Evolutionary conservation across 2,113 vertebrate species (phyloP).

Genomic region (Eleginops maclovinus): DNA sequence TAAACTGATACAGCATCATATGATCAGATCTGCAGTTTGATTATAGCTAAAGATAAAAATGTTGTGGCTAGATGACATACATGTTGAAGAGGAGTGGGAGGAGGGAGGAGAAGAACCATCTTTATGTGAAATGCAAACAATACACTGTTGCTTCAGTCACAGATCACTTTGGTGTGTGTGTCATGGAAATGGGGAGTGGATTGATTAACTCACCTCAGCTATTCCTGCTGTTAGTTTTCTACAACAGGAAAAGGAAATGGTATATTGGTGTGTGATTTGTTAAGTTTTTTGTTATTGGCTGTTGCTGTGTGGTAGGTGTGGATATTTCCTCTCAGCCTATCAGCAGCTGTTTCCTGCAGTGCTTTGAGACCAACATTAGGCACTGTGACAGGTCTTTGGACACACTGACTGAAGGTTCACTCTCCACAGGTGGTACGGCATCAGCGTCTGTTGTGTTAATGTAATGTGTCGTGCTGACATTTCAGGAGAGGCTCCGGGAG

Average conservation of each 20-base stretch:
- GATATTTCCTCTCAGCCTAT: not conserved
- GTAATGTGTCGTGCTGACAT: conserved; percentile 38
- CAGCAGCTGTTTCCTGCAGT: conserved; percentile 14
- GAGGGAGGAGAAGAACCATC: not conserved
- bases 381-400: conserved; percentile 14
- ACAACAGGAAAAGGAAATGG: too few species aligned
- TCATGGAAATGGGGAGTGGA: not conserved
- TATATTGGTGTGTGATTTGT: too few species aligned
- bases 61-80: not conserved
- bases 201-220: not conserved
- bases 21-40: conserved; percentile 19
- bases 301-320: not conserved
- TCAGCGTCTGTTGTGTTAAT: conserved; percentile 41
- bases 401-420: not conserved
- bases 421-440: conserved; percentile 14
- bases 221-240: not conserved
- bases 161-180: not conserved
- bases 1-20: conserved; percentile 34
- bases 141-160: not conserved
- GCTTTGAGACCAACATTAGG: conserved; percentile 18
- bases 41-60: conserved; percentile 1
- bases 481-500: conserved; percentile 38
- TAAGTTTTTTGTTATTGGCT: not conserved
- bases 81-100: conserved; percentile 6
- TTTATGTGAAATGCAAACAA: conserved; percentile 1